Evolutionary conservation across 2,113 vertebrate species (phyloP).

Genomic region (Oryctolagus cuniculus): DNA sequence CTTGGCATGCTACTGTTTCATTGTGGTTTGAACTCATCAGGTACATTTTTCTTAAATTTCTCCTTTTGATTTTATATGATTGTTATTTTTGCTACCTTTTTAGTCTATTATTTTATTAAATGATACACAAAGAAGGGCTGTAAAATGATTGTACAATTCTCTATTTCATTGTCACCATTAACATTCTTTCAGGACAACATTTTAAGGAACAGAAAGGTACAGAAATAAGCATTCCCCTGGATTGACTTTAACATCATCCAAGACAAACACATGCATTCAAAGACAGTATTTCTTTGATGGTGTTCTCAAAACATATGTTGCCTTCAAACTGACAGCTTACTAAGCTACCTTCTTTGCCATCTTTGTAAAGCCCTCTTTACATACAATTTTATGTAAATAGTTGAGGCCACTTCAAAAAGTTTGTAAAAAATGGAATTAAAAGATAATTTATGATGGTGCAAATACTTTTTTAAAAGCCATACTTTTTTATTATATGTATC

Average conservation of each 20-base stretch:
- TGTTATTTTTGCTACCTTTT: constrained; percentile 63
- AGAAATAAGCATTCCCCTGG: constrained; percentile 7
- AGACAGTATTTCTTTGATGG: constrained; percentile 47
- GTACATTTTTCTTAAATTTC: constrained; percentile 60
- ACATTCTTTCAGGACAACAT: constrained; percentile 40
- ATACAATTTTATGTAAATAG: neutral
- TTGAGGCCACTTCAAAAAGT: too few relatives aligned
- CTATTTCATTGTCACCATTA: constrained; percentile 45
- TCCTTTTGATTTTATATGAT: constrained; percentile 49
- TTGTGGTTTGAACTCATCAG: constrained; percentile 41
- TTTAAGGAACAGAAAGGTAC: constrained; percentile 50
- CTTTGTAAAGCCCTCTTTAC: constrained; percentile 27
- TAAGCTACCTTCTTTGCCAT: neutral
- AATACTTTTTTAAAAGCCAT: too few relatives aligned
- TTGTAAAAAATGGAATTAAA: too few relatives aligned
- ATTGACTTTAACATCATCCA: constrained; percentile 41
- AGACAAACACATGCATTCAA: constrained; percentile 41
- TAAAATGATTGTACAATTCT: constrained; percentile 60
- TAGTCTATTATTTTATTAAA: constrained; percentile 51
- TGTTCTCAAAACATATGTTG: constrained; percentile 64
- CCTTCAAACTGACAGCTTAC: constrained; percentile 60
- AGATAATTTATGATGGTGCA: too few relatives aligned
- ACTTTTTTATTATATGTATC: too few relatives aligned
- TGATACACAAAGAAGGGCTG: constrained; percentile 40
- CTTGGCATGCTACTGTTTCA: constrained; percentile 69